Percentiles rank a stretch among this genome's conserved stretches.
Conservation (phyloP, 2,888 invertebrate genomes). For the Agrenia bidenticulata region DNA sequence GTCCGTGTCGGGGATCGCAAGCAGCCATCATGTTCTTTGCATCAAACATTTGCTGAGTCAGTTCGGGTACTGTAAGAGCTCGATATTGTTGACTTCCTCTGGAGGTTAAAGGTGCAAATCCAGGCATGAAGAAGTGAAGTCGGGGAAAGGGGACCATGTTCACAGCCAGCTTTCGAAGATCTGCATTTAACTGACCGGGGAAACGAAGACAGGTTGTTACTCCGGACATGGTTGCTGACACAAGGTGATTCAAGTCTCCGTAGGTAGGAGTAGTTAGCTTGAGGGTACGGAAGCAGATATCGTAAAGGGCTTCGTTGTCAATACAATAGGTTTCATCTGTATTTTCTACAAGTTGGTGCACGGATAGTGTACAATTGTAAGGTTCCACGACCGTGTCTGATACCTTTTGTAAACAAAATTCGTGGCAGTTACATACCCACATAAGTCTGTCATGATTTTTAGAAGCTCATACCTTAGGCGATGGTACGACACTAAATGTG, state of each 20-base stretch:
- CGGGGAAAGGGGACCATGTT: constrained; percentile 98
- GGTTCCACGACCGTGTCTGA: constrained; percentile 87
- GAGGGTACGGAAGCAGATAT: constrained; percentile 86
- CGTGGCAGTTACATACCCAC: background rate
- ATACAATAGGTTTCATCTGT: constrained; percentile 88
- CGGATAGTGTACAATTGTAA: constrained; percentile 83
- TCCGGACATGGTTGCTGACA: constrained; percentile 80
- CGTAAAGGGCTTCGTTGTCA: constrained; percentile 85
- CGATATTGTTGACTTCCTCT: constrained; percentile 88
- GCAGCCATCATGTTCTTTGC: constrained; percentile 98
- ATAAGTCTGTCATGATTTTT: background rate
- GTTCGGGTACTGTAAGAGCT: constrained; percentile 84
- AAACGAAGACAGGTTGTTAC: constrained; percentile 88
- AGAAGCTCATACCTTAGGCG: constrained; percentile 54
- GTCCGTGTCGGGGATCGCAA: constrained; percentile 87
- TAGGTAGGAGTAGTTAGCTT: constrained; percentile 81
- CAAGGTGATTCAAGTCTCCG: constrained; percentile 85
- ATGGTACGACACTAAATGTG: constrained; percentile 89
- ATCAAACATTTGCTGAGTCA: constrained; percentile 75
- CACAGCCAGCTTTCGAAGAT: constrained; percentile 85
- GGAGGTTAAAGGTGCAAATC: constrained; percentile 89
- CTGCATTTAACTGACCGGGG: constrained; percentile 92
- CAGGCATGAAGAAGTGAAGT: constrained; percentile 93
- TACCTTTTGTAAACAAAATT: constrained; percentile 19
- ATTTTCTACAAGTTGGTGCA: constrained; percentile 83